phyloP scores from a whole-genome alignment of 1,140 invertebrate genomes.

The Caenorhabditis latens region DNA sequence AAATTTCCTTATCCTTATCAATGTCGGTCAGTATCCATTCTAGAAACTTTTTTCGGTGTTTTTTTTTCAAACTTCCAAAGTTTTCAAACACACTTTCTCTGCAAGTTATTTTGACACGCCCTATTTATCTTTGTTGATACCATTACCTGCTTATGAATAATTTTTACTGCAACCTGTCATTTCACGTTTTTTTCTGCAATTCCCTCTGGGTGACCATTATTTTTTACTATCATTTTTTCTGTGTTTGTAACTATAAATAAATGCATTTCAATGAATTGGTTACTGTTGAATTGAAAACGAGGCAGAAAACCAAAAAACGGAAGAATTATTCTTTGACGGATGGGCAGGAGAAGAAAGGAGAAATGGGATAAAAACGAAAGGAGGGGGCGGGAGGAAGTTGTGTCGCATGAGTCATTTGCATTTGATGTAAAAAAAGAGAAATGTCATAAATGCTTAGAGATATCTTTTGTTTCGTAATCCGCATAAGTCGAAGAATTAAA shows the following conservation, averaged over 20 bases:
- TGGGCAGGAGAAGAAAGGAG: background rate
- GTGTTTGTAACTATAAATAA: slow-evolving; percentile 45
- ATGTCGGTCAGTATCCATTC: slow-evolving; percentile 64
- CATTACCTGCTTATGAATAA: background rate
- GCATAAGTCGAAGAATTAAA: background rate
- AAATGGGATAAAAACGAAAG: slow-evolving; percentile 32
- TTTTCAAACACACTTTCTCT: too few species aligned
- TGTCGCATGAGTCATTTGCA: slow-evolving; percentile 39
- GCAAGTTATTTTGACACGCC: too few species aligned
- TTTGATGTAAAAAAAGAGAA: background rate
- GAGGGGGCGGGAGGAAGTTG: background rate
- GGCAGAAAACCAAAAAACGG: background rate
- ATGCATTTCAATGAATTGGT: slow-evolving; percentile 7
- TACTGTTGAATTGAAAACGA: background rate
- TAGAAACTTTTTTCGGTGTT: slow-evolving; percentile 25
- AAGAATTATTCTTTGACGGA: slow-evolving; percentile 10
- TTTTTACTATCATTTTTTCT: slow-evolving; percentile 5
- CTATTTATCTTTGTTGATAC: background rate
- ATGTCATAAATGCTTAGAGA: background rate
- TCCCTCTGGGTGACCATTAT: background rate
- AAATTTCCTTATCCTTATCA: slow-evolving; percentile 55
- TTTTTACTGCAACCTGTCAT: background rate
- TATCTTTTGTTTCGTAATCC: slow-evolving; percentile 12
- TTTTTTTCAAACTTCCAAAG: background rate
- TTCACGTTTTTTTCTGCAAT: background rate